Base-by-base conservation (phyloP, 2,888 invertebrate genomes). In the Enchytraeus crypticus region DNA sequence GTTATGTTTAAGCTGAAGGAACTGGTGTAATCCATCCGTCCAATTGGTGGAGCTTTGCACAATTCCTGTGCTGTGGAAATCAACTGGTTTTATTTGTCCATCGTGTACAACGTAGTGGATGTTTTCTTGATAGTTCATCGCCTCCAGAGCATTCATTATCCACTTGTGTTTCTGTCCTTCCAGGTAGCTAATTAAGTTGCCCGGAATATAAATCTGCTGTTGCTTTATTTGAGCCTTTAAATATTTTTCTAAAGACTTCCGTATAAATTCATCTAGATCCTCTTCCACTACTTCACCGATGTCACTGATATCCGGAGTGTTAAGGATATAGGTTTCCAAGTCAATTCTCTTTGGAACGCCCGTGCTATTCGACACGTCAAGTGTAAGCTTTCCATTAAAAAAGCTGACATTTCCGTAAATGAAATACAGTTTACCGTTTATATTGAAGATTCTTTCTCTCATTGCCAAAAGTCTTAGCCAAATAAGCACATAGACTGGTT, bases 1-100 rank as follows among this genome's bases (percentile, higher is more conserved):
- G 26, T 43, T 38, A 46, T 69, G 69, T 55, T 69, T 69, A 1
- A 69, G 54, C 54, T 69, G 66, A 21, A 69, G 27, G 61, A 68
- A 69, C 32, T 70, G 67, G 32, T 68, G 68, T 18, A 69, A 51
- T 11, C 67, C 64, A 49, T 68, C 51, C 23, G 55, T 53, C 69
- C 69, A 69, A 53, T 61, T 63, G 29, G 63, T 69, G 54, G 59
- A 51, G 23, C 51, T 60, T 58, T 69, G 57, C 11, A 69, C 63
- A 49, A 69, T 63, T 4, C 66, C 69, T 1, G 69, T 69, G 11
- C 59, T 53, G 8, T 60, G 54, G 57, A 53, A 69, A 49, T 67
- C 69, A 14, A 69, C 66, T 14, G 69, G 66, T 23, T 63, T 59
- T 5, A 67, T 53, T 53, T 62, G 49, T 5, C 65, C 65, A 14